Conservation (phyloP, 1,140 invertebrate genomes). For the Drosophila navojoa region DNA sequence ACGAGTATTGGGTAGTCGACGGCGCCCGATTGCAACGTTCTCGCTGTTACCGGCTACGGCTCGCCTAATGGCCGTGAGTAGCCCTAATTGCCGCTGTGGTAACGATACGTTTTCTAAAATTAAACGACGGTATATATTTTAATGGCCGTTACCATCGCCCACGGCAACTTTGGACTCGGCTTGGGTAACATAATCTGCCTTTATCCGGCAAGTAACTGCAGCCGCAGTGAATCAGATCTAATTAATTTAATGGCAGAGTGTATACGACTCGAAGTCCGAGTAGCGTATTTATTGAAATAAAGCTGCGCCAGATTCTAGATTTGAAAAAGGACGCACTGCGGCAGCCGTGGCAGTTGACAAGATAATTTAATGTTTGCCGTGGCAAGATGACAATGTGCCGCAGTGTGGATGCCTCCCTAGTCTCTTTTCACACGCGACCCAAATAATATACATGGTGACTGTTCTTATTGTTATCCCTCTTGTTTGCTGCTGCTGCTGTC, state of each 20-base stretch:
- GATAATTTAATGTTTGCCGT: slow-evolving; percentile 29
- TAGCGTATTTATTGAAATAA: slow-evolving; percentile 1
- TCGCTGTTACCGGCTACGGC: not conserved
- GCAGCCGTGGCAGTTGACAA: slow-evolving; percentile 24
- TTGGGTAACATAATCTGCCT: not conserved
- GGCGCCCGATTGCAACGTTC: too few relatives aligned
- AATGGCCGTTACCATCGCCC: slow-evolving; percentile 14
- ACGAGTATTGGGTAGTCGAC: too few relatives aligned
- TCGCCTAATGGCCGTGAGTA: slow-evolving; percentile 7
- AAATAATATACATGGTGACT: slow-evolving; percentile 20
- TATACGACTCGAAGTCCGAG: not conserved
- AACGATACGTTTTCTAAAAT: slow-evolving; percentile 50
- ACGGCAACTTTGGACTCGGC: slow-evolving; percentile 4
- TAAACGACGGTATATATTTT: slow-evolving; percentile 44
- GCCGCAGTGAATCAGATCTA: slow-evolving; percentile 1
- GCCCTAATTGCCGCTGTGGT: slow-evolving; percentile 33
- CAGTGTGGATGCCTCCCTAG: slow-evolving; percentile 6
- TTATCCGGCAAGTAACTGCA: not conserved
- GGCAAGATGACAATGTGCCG: slow-evolving; percentile 10
- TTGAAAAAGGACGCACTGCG: slow-evolving; percentile 14
- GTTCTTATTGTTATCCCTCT: slow-evolving; percentile 30
- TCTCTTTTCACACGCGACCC: slow-evolving; percentile 18
- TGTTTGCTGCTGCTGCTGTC: slow-evolving; percentile 17
- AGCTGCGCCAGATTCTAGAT: not conserved
- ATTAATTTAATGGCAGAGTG: not conserved